A percentile compares a stretch with the other conserved stretches of the same genome.
Conservation (phyloP, 2,797 vertebrate species). For the Oreonectes daqikongensis region DNA sequence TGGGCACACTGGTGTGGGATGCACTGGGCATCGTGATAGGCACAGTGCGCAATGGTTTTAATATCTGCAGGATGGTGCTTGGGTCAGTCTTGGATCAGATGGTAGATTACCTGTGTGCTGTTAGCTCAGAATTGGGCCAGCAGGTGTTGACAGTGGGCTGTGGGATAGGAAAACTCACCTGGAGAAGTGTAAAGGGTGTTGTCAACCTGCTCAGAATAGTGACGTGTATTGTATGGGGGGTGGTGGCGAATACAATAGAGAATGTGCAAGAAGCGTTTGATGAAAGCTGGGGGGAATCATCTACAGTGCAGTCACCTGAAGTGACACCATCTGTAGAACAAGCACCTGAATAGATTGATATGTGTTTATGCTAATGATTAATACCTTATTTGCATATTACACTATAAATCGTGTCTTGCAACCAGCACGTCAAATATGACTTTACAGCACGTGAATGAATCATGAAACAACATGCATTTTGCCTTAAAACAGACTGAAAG, state of each 20-base stretch:
- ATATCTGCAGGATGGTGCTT: conserved; percentile 60
- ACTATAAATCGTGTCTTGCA: conserved; percentile 3
- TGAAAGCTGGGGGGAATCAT: conserved; percentile 17
- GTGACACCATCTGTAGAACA: background rate
- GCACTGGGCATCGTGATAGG: conserved; percentile 64
- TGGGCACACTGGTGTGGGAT: conserved; percentile 71
- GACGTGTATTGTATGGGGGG: conserved; percentile 56
- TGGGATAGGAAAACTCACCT: conserved; percentile 68
- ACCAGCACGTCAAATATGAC: conserved; percentile 2
- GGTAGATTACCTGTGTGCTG: conserved; percentile 65
- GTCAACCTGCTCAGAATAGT: conserved; percentile 55
- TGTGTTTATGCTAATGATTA: background rate
- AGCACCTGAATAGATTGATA: conserved; percentile 8
- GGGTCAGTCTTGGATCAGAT: conserved; percentile 69
- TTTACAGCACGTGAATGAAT: conserved; percentile 10
- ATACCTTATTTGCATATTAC: conserved; percentile 18
- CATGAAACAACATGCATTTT: background rate
- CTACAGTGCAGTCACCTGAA: background rate
- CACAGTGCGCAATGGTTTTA: conserved; percentile 63
- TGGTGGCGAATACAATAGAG: conserved; percentile 55
- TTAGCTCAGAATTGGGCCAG: conserved; percentile 72
- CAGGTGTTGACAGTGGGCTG: conserved; percentile 68
- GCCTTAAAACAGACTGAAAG: conserved; percentile 17
- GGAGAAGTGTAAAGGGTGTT: conserved; percentile 67
- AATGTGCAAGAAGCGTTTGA: conserved; percentile 61